Conservation (phyloP, 2,797 vertebrate genomes). For the Eurystomus glaucurus region DNA sequence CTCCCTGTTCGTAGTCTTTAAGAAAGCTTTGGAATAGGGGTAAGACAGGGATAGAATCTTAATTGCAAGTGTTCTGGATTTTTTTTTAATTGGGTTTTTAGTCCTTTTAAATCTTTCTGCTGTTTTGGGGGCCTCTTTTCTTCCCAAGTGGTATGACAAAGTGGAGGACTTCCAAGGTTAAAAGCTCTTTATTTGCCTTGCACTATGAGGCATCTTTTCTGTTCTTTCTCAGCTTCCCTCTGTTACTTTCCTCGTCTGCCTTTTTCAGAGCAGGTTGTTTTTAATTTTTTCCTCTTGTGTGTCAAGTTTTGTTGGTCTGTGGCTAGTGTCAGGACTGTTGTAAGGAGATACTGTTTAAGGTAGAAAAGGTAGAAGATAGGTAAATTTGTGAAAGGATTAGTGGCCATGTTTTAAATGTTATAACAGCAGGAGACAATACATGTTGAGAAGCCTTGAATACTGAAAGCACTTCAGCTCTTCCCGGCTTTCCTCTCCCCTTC, state of each 20-base stretch:
- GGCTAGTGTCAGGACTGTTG: neutral
- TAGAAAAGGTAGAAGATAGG: neutral
- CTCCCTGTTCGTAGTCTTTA: neutral
- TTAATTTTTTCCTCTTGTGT: neutral
- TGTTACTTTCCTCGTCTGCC: neutral
- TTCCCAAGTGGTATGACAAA: neutral
- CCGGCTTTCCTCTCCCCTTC: neutral
- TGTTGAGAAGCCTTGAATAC: neutral
- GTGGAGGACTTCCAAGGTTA: neutral
- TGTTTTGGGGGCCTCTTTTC: neutral
- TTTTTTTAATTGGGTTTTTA: too few species aligned
- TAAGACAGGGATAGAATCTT: neutral
- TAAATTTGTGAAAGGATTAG: neutral
- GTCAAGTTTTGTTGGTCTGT: neutral
- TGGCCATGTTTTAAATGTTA: fast-evolving
- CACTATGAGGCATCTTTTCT: neutral
- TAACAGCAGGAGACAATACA: neutral
- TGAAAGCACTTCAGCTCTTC: neutral
- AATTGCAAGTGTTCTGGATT: neutral
- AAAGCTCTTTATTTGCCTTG: fast-evolving
- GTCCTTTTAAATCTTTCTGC: neutral
- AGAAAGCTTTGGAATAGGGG: neutral
- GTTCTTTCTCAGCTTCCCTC: neutral
- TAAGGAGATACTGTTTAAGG: neutral
- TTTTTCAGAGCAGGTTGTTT: neutral